Conservation (phyloP, 1,140 invertebrate species). For the Littorina saxatilis region DNA sequence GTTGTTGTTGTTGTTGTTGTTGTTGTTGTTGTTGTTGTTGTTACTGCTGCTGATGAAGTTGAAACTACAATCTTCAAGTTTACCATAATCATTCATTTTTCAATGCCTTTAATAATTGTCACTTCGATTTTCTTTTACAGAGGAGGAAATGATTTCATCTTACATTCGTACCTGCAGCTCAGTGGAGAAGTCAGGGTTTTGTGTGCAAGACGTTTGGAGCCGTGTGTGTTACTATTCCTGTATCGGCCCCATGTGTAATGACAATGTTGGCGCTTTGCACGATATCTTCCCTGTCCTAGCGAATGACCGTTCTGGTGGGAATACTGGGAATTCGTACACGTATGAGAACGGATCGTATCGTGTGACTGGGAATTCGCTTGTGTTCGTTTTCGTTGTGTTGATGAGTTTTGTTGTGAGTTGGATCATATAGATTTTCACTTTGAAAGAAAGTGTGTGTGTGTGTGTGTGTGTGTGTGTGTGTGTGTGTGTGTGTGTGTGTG, state of each 20-base stretch:
- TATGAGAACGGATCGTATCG: neutral
- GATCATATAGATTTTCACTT: no score
- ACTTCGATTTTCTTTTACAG: neutral
- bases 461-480: no score
- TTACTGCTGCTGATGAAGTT: no score
- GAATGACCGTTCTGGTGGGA: neutral
- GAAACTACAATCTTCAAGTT: neutral
- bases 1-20: no score
- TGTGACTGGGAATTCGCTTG: neutral
- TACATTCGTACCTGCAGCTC: slow-evolving; percentile 2
- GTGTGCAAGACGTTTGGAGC: neutral
- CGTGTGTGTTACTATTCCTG: neutral
- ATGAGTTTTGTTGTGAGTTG: no score
- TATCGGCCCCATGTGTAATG: neutral
- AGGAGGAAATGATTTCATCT: neutral
- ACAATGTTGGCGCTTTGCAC: neutral
- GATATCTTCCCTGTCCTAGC: neutral
- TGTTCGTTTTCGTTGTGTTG: neutral
- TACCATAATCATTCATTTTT: neutral
- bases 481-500: no score
- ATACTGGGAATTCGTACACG: neutral
- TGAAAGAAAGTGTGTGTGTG: no score
- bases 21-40: no score
- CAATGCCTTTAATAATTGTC: neutral
- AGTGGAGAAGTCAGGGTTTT: neutral